Percentiles rank a stretch among this genome's conserved stretches.
These are phyloP conservation scores for Rotaria socialis DNA, from an alignment of 2,888 invertebrate species.

Conservation along the genomic window DNA sequence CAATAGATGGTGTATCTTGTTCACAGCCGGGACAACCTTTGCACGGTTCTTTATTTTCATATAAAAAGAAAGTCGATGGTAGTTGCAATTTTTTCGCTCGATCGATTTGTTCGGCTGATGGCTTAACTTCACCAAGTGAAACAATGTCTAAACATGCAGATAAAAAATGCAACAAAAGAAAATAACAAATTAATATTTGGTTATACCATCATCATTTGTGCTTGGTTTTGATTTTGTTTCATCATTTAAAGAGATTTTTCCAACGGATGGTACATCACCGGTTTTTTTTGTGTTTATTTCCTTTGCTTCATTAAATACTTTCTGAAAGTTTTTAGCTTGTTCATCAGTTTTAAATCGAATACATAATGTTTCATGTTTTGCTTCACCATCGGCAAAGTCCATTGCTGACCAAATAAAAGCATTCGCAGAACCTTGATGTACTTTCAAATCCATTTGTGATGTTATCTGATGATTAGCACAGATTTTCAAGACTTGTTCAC, in stretches of 20 bases:
- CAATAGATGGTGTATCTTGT: conserved; percentile 47
- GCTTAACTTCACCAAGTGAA: conserved; percentile 51
- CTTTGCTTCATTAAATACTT: conserved; percentile 59
- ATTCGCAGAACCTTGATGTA: conserved; percentile 64
- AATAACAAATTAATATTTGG: background rate
- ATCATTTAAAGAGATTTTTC: background rate
- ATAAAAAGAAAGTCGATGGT: conserved; percentile 57
- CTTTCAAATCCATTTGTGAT: conserved; percentile 37
- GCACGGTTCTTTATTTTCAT: conserved; percentile 53
- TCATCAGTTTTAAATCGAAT: conserved; percentile 75
- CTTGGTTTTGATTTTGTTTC: background rate
- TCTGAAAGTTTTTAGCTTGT: conserved; percentile 69
- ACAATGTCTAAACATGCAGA: conserved; percentile 50
- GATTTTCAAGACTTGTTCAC: conserved; percentile 45
- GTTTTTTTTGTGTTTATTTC: conserved; percentile 31
- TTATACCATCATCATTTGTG: no score
- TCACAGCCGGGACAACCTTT: conserved; percentile 57
- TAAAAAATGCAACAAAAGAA: background rate
- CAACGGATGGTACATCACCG: conserved; percentile 20
- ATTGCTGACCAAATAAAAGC: conserved; percentile 61
- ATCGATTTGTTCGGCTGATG: conserved; percentile 52
- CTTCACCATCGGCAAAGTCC: conserved; percentile 78
- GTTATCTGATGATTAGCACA: conserved; percentile 43
- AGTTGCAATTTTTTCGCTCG: conserved; percentile 52
- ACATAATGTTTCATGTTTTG: conserved; percentile 71